A percentile compares a stretch with the other conserved stretches of the same genome.
These are phyloP conservation scores for Ptychobarbus kaznakovi DNA, from an alignment of 2,797 vertebrate genomes.

Conservation along the genomic window DNA sequence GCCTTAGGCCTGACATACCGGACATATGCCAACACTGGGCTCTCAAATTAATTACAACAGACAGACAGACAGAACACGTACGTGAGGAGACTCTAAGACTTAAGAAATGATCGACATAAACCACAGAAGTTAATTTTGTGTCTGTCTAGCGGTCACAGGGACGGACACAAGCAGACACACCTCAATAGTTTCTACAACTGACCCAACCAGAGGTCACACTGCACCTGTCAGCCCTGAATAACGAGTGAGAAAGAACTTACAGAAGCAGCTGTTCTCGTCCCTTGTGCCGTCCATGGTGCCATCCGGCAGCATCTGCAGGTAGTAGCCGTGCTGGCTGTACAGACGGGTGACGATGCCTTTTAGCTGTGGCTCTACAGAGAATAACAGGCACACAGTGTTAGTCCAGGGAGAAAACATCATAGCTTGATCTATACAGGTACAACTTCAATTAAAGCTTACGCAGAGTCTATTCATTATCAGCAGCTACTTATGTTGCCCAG, in stretches of 20 bases:
- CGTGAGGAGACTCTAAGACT: constrained; percentile 43
- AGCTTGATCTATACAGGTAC: not conserved
- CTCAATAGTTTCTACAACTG: constrained; percentile 19
- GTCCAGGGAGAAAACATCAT: constrained; percentile 10
- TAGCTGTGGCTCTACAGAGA: constrained; percentile 91
- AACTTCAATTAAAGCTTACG: not conserved
- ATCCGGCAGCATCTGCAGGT: constrained; percentile 97
- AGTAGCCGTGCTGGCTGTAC: constrained; percentile 95
- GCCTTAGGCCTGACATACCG: constrained; percentile 38
- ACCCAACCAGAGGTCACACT: constrained; percentile 25
- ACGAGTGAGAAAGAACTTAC: constrained; percentile 71
- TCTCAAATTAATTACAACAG: constrained; percentile 59
- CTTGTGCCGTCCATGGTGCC: constrained; percentile 96
- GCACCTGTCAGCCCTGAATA: constrained; percentile 10
- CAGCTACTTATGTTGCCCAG: not conserved
- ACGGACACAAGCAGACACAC: constrained; percentile 4
- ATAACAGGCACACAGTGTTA: constrained; percentile 39
- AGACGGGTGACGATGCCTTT: constrained; percentile 98
- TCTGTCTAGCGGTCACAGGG: not conserved
- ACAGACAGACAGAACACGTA: constrained; percentile 43
- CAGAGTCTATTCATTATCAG: not conserved
- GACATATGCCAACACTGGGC: constrained; percentile 48
- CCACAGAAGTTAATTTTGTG: not conserved
- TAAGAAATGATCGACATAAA: constrained; percentile 2
- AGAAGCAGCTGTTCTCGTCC: constrained; percentile 93